Conservation (phyloP, 2,113 vertebrate species). For the Clarias batrachus region DNA sequence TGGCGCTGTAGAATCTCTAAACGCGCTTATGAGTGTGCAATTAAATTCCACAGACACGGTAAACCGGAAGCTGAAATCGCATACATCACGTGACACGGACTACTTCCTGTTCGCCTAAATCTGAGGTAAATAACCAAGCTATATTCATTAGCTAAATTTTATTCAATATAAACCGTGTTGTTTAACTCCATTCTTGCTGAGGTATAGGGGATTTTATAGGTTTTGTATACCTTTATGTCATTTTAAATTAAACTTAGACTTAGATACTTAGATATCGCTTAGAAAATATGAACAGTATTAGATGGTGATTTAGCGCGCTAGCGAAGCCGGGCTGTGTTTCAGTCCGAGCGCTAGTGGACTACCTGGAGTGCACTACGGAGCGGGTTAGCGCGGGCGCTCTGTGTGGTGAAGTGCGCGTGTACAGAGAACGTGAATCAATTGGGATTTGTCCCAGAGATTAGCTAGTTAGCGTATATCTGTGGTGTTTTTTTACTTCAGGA, state of each 20-base stretch:
- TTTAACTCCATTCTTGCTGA: no score
- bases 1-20: no score
- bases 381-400: neutral
- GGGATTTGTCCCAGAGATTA: neutral
- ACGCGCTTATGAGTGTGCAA: no score
- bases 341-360: neutral
- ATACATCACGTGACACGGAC: no score
- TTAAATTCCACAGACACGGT: no score
- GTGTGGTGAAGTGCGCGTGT: neutral
- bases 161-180: neutral
- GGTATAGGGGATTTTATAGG: neutral
- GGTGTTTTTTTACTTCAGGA: neutral
- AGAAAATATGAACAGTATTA: no score
- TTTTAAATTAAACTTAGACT: neutral
- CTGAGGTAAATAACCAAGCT: constrained; percentile 5
- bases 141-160: no score
- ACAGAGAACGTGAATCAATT: neutral
- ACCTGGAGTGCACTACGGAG: neutral
- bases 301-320: neutral
- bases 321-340: neutral
- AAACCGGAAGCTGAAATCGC: neutral
- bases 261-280: neutral
- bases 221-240: neutral
- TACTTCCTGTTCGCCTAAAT: neutral
- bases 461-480: neutral